phyloP scores from a whole-genome alignment of 2,888 invertebrate species.

The Pollenia labialis region DNA sequence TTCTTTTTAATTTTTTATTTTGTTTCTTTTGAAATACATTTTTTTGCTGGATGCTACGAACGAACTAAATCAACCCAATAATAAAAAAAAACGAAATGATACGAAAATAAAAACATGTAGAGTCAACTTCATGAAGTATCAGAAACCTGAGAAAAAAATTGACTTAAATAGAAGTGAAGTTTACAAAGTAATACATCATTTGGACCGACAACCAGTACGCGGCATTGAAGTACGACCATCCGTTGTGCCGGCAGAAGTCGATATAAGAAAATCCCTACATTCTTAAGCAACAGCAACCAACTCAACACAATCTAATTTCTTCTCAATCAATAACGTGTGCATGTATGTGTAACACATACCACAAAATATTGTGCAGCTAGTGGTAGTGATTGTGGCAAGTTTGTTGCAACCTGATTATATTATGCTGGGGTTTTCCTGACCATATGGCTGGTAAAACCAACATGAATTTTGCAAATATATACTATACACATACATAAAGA shows the following conservation, averaged over 20 bases:
- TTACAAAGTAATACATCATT: conserved; percentile 91
- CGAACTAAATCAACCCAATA: conserved; percentile 53
- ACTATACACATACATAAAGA: conserved; percentile 6
- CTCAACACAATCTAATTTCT: neutral
- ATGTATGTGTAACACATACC: conserved; percentile 6
- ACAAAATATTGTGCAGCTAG: conserved; percentile 18
- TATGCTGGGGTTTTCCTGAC: conserved; percentile 11
- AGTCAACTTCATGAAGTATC: conserved; percentile 96
- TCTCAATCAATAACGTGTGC: neutral
- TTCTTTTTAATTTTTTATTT: neutral
- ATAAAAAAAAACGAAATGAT: conserved; percentile 49
- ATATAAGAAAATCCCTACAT: conserved; percentile 83
- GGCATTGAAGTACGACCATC: conserved; percentile 88
- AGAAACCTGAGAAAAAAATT: conserved; percentile 90
- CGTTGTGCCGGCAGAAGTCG: conserved; percentile 88
- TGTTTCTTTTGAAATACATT: conserved; percentile 21
- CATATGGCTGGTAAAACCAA: conserved; percentile 59
- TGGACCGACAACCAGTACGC: conserved; percentile 88
- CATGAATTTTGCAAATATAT: conserved; percentile 45
- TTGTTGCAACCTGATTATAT: conserved; percentile 51
- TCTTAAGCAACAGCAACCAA: conserved; percentile 76
- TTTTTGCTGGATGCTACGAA: conserved; percentile 26
- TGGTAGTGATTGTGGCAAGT: conserved; percentile 36
- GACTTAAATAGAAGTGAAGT: conserved; percentile 92
- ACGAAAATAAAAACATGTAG: conserved; percentile 84